These are phyloP conservation scores for Hyles euphorbiae DNA, from an alignment of 1,140 invertebrate species.

Conservation along the genomic window DNA sequence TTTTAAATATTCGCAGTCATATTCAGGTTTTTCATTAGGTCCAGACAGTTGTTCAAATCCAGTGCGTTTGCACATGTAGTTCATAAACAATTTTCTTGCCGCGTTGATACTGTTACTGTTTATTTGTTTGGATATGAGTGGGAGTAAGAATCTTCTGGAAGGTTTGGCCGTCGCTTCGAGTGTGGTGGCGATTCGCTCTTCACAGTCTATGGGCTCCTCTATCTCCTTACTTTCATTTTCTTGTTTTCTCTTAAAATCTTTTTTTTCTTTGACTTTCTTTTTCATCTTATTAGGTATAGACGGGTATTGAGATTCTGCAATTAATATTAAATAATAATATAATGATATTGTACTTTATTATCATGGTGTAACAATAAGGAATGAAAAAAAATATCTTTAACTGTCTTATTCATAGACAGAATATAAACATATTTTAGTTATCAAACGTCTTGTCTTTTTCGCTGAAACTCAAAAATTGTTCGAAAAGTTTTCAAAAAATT, in stretches of 20 bases:
- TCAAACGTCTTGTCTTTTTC: too few species aligned
- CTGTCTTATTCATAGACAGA: too few species aligned
- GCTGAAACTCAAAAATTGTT: too few species aligned
- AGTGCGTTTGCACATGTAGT: slow-evolving; percentile 16
- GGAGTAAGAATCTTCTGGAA: slow-evolving; percentile 40
- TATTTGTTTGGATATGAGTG: slow-evolving; percentile 28
- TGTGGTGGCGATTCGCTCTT: slow-evolving; percentile 1
- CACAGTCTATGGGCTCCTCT: slow-evolving; percentile 4
- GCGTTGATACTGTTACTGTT: slow-evolving; percentile 7
- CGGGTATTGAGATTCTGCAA: too few species aligned
- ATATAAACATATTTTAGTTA: too few species aligned
- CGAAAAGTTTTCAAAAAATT: too few species aligned
- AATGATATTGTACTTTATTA: too few species aligned
- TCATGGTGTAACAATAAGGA: too few species aligned
- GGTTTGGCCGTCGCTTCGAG: slow-evolving; percentile 19
- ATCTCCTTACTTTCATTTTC: slow-evolving; percentile 5
- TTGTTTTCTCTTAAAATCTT: slow-evolving; percentile 18
- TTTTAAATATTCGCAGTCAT: slow-evolving; percentile 36
- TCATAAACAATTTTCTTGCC: slow-evolving; percentile 28
- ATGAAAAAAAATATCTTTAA: too few species aligned
- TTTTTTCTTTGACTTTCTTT: slow-evolving; percentile 24
- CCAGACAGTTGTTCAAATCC: background rate
- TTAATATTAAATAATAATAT: too few species aligned
- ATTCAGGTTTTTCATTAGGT: background rate
- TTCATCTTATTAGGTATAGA: slow-evolving; percentile 20